These are phyloP conservation scores for Archaeoteleia sp. DNA, from an alignment of 2,888 invertebrate genomes.

Conservation along the genomic window DNA sequence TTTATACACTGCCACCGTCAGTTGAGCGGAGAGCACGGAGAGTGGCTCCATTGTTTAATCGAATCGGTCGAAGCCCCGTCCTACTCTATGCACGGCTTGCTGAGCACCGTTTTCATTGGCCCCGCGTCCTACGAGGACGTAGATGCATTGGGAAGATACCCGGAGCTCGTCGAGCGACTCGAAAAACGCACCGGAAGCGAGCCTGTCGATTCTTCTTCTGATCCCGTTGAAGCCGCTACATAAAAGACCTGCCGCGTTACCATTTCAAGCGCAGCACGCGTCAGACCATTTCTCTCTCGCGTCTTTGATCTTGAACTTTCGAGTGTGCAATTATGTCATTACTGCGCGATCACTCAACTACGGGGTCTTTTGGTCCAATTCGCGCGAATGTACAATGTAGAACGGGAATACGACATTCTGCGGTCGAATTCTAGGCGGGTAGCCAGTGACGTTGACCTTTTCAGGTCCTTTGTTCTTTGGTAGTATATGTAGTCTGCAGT, in stretches of 20 bases:
- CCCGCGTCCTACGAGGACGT: slow-evolving; percentile 7
- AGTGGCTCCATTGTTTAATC: slow-evolving; percentile 71
- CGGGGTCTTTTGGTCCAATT: too few species aligned
- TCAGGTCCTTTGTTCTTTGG: too few species aligned
- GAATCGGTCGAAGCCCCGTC: slow-evolving; percentile 61
- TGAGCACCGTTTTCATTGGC: slow-evolving; percentile 16
- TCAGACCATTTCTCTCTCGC: not conserved
- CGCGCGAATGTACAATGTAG: too few species aligned
- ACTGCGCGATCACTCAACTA: slow-evolving; percentile 13
- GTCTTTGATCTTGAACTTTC: slow-evolving; percentile 14
- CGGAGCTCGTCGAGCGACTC: slow-evolving; percentile 14
- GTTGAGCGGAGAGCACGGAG: slow-evolving; percentile 57
- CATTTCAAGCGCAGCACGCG: not conserved
- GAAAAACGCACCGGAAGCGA: too few species aligned
- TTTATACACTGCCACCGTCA: slow-evolving; percentile 72
- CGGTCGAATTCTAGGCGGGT: too few species aligned
- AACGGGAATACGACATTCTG: too few species aligned
- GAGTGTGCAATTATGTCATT: slow-evolving; percentile 33
- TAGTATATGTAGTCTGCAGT: too few species aligned
- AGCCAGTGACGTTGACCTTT: too few species aligned
- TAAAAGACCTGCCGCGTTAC: too few species aligned
- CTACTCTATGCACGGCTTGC: slow-evolving; percentile 19
- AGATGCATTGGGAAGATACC: not conserved
- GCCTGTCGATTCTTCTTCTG: slow-evolving; percentile 16
- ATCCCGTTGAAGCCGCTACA: too few species aligned